phyloP scores from a whole-genome alignment of 1,140 invertebrate genomes.

The Formica exsecta region DNA sequence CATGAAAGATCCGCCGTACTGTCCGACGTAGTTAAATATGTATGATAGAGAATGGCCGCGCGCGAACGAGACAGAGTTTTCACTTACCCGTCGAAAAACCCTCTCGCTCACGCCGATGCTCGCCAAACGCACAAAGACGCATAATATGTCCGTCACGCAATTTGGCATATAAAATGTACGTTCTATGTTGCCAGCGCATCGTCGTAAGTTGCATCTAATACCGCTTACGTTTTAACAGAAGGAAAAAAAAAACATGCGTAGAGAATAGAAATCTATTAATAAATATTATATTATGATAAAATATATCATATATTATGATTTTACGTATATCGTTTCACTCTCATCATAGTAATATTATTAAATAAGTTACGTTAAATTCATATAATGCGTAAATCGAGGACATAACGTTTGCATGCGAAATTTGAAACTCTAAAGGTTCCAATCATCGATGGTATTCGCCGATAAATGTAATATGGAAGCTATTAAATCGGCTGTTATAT shows the following conservation, averaged over 20 bases:
- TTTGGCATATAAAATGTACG: conserved; percentile 31
- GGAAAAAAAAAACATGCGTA: conserved; percentile 8
- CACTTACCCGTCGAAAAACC: conserved; percentile 7
- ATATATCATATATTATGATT: conserved; percentile 13
- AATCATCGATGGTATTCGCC: conserved; percentile 8
- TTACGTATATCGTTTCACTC: neutral
- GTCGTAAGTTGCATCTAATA: neutral
- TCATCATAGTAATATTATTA: conserved; percentile 6
- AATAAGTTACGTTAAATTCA: conserved; percentile 31
- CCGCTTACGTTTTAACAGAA: neutral
- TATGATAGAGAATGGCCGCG: conserved; percentile 35
- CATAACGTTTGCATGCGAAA: conserved; percentile 31
- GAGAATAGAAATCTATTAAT: neutral
- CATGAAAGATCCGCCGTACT: conserved; percentile 30
- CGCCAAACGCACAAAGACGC: conserved; percentile 28
- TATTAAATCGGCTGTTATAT: conserved; percentile 25
- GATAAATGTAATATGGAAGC: conserved; percentile 44
- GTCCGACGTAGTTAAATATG: conserved; percentile 64
- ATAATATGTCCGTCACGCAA: conserved; percentile 1
- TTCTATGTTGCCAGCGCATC: neutral
- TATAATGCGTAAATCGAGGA: conserved; percentile 8
- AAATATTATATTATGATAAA: neutral
- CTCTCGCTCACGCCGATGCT: neutral
- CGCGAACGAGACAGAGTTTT: conserved; percentile 35
- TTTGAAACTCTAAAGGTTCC: neutral